Conservation (phyloP, 2,888 invertebrate species). For the Theristus sp. region DNA sequence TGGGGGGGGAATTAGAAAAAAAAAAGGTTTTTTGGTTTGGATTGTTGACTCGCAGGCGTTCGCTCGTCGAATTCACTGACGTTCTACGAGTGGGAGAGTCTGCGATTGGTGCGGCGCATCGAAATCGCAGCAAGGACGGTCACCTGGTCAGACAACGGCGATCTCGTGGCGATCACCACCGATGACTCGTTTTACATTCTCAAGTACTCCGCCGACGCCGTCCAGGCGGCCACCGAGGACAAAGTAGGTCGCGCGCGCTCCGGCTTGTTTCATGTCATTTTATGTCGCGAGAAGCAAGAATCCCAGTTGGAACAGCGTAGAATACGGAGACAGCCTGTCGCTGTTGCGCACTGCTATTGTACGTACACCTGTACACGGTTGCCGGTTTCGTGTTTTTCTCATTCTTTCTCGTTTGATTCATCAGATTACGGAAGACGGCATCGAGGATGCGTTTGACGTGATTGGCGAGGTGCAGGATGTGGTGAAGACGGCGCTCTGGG, state of each 20-base stretch:
- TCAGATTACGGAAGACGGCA: constrained; percentile 59
- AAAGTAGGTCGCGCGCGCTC: too few relatives aligned
- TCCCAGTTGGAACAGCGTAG: too few relatives aligned
- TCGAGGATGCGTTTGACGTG: constrained; percentile 77
- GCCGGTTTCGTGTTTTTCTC: too few relatives aligned
- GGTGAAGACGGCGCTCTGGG: constrained; percentile 24
- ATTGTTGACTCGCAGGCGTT: too few relatives aligned
- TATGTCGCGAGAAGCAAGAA: too few relatives aligned
- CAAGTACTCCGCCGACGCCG: constrained; percentile 61
- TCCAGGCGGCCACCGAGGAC: constrained; percentile 52
- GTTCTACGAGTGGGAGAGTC: constrained; percentile 92
- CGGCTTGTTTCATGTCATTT: too few relatives aligned
- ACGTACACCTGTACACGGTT: too few relatives aligned
- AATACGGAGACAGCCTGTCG: too few relatives aligned
- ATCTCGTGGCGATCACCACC: constrained; percentile 76
- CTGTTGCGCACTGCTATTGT: too few relatives aligned
- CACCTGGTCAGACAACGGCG: constrained; percentile 90
- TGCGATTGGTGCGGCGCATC: constrained; percentile 75
- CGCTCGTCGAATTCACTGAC: constrained; percentile 74
- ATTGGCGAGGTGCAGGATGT: constrained; percentile 21
- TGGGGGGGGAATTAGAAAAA: too few relatives aligned
- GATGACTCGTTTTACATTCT: constrained; percentile 87
- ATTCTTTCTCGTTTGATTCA: too few relatives aligned
- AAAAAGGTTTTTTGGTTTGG: too few relatives aligned
- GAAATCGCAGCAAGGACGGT: constrained; percentile 74